Evolutionary conservation across 2,113 vertebrate species (phyloP), one percentile per base, ranked within the genome.

Genomic region (Connochaetes taurinus): DNA sequence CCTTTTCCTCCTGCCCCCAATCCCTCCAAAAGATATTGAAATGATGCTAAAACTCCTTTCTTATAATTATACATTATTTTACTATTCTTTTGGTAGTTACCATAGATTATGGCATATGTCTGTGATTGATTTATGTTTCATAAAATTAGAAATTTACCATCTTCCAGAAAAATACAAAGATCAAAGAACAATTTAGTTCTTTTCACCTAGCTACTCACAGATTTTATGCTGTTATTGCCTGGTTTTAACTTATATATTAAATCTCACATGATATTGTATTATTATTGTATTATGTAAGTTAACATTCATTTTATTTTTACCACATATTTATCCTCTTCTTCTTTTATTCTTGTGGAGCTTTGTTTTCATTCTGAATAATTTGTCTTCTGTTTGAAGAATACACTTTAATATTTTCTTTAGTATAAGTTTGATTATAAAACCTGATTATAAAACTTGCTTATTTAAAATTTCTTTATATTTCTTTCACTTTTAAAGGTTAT

Each of bases 61-160:
- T 87, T 62, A 81, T 7, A 78, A 10, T 89, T 58, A 50, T 53
- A 53, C 23, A 58, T 40, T 78, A 4, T 82, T 67, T 97, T 87
- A 67, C 31, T 90, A 62, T 78, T 80, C 10, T 58, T 95, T 94
- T 58, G 31, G 27, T 95, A 19, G 53, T 84, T 93, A n/a, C 58
- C 8, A 36, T 74, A 12, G 90, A 74, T 83, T 71, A 36, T 81
- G 62, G 71, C 11, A 23, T 80, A 71, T 71, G 29, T 43, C 11
- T 52, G 87, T 71, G 55, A 90, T 90, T 90, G 85, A 88, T 52
- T 94, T 87, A 90, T 6, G 27, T 50, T 83, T 94, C 36, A 47
- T 82, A 52, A 95, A 95, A 93, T 88, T 81, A 93, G 52, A 17
- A 96, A 78, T 93, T 87, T 90, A 87, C 55, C 31, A 53, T 58